A percentile compares a stretch with the other conserved stretches of the same genome.
phyloP scores from a whole-genome alignment of 2,888 invertebrate species.

The Bellardia pandia region DNA sequence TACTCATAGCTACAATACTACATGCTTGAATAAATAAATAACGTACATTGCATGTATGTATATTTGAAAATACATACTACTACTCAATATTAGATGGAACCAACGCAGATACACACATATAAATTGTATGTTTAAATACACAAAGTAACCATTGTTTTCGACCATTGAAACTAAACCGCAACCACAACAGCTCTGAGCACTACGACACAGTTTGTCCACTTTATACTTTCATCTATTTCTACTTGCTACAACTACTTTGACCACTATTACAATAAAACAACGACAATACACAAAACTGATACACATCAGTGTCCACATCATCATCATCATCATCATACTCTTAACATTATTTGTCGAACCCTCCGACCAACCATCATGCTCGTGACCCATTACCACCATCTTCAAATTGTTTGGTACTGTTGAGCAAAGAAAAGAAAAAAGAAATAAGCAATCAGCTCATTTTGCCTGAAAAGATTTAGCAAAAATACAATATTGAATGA shows the following conservation, averaged over 20 bases:
- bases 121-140: slow-evolving; percentile 66
- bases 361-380: neutral
- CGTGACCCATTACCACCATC: slow-evolving; percentile 7
- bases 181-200: slow-evolving; percentile 71
- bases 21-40: slow-evolving; percentile 20
- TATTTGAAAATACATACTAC: neutral
- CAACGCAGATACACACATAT: neutral
- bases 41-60: neutral
- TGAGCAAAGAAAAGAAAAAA: slow-evolving; percentile 30
- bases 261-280: neutral
- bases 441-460: slow-evolving; percentile 15
- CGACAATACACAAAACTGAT: slow-evolving; percentile 19
- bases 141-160: slow-evolving; percentile 66
- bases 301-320: slow-evolving; percentile 22
- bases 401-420: slow-evolving; percentile 27
- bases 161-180: slow-evolving; percentile 71
- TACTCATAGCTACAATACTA: slow-evolving; percentile 1
- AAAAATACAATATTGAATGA: neutral
- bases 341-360: neutral
- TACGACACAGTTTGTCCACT: slow-evolving; percentile 50
- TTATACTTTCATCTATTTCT: slow-evolving; percentile 27
- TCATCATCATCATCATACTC: slow-evolving; percentile 12
- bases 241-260: neutral
- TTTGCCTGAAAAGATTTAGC: slow-evolving; percentile 11
- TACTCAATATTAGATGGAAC: slow-evolving; percentile 13